Evolutionary conservation across 2,113 vertebrate species (phyloP), one percentile per base, ranked within the genome.

Genomic region (Anthoscopus minutus): DNA sequence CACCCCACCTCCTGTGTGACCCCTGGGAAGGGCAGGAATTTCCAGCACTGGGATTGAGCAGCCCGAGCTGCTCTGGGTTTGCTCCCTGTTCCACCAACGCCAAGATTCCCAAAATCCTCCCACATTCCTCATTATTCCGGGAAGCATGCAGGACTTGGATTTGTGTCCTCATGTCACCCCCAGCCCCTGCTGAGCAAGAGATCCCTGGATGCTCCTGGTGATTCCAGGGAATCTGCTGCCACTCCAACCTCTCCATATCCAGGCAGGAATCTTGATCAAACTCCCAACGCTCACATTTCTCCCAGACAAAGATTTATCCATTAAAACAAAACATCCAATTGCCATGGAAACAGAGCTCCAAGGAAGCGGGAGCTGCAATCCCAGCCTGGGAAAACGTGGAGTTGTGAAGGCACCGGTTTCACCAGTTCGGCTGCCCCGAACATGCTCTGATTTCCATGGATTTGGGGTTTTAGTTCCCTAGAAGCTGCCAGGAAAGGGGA

Each of bases 11-110:
- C 48, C 62, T 2, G 3, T 23, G 53, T 10, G 44, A 44, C 6
- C 37, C 71, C 45, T 0, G 1, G 42, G 28, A 23, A 12, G 13
- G 28, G 38, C 1, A 23, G 81, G 35, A 61, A 73, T 15, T 42
- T 61, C 33, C 5, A 1, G 61, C 16, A 19, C 44, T 0, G 1
- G 30, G 30, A 54, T 30, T 0, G 2, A 76, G 72, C 77, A n/a
- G 22, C 38, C 44, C 0, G 0, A 64, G 21, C 8, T 60, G 50
- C 67, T 64, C 85, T 33, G 40, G 27, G 7, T 42, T 27, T 15
- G 18, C 10, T 61, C 77, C 64, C 31, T 2, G 1, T 9, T 65
- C 51, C 81, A 73, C 20, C 73, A 25, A 3, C 11, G 7, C 69
- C 2, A 9, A 3, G 22, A 48, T 5, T 24, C 62, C 84, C 17